These are phyloP conservation scores for Elanus axillaris DNA, from an alignment of 2,113 vertebrate species.

Conservation along the genomic window DNA sequence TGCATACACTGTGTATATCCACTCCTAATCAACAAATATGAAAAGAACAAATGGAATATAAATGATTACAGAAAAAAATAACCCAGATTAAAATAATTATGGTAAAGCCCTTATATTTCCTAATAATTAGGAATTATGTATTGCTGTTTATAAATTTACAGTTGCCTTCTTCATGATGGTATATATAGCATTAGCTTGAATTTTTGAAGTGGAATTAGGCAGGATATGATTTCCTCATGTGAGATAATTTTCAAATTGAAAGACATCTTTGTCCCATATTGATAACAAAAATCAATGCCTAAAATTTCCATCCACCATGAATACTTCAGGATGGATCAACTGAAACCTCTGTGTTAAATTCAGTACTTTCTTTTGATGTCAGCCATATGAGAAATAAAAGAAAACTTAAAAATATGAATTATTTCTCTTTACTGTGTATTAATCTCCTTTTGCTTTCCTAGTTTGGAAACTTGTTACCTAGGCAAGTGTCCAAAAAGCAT, in stretches of 20 bases:
- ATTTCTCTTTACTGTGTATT: not conserved
- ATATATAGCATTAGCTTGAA: not conserved
- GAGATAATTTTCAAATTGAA: not conserved
- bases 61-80: not conserved
- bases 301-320: not conserved
- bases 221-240: not conserved
- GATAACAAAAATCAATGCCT: not conserved
- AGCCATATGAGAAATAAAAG: not conserved
- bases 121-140: not conserved
- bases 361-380: not conserved
- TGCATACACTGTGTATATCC: not conserved
- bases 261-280: not conserved
- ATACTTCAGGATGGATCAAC: not conserved
- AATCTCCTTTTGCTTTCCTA: not conserved
- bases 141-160: not conserved
- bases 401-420: not conserved
- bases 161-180: not conserved
- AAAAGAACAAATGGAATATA: not conserved
- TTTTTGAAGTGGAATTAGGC: not conserved
- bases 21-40: not conserved
- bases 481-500: not conserved
- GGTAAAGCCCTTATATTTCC: not conserved
- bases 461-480: not conserved
- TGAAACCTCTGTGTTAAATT: not conserved
- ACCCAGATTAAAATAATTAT: not conserved